Percentiles rank a stretch among this genome's conserved stretches.
phyloP scores from a whole-genome alignment of 2,797 vertebrate species.

The Cottoperca gobio region DNA sequence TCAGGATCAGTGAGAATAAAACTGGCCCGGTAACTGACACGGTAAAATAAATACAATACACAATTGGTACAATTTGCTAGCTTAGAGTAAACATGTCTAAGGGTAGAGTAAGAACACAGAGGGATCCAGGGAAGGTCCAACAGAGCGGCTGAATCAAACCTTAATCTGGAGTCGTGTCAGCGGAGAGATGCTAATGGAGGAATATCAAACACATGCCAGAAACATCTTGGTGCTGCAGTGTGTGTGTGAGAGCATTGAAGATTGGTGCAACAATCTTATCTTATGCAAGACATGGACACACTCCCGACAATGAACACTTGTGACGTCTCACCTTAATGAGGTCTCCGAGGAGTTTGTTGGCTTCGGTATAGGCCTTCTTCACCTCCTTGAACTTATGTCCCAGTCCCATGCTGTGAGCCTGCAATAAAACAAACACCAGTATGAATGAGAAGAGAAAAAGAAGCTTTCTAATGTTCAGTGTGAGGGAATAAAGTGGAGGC shows the following conservation, averaged over 20 bases:
- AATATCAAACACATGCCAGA: constrained; percentile 19
- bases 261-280: background rate
- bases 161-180: constrained; percentile 49
- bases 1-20: background rate
- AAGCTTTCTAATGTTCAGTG: background rate
- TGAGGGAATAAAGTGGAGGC: background rate
- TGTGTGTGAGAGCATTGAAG: background rate
- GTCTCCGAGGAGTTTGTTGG: constrained; percentile 96
- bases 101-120: background rate
- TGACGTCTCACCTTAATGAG: constrained; percentile 92
- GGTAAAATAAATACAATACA: background rate
- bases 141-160: constrained; percentile 22
- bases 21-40: background rate
- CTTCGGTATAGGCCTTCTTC: constrained; percentile 95
- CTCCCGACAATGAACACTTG: background rate
- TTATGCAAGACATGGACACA: background rate
- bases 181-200: constrained; percentile 4
- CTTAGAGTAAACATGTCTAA: background rate
- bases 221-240: background rate
- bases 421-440: constrained; percentile 34
- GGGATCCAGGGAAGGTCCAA: constrained; percentile 20
- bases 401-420: constrained; percentile 97
- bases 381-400: constrained; percentile 98
- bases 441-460: constrained; percentile 8
- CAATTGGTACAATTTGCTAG: background rate